Evolutionary conservation across 2,113 vertebrate species (phyloP).

Genomic region (Dendropsophus ebraccatus): DNA sequence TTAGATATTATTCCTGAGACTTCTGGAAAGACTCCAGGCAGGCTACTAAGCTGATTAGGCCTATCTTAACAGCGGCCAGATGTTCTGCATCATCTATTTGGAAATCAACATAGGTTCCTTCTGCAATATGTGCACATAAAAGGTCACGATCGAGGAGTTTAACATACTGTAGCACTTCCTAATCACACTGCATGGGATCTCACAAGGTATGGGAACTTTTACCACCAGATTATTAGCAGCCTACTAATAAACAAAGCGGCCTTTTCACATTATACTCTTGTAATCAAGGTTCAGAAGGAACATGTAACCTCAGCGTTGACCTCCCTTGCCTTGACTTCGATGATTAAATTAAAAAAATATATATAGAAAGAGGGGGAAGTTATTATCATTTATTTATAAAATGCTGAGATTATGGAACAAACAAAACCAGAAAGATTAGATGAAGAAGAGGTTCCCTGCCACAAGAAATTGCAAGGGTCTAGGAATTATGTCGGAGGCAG

Average conservation of each 20-base stretch:
- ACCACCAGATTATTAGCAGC: constrained; percentile 1
- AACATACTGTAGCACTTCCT: background rate
- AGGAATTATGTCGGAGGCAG: background rate
- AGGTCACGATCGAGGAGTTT: background rate
- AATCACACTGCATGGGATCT: constrained; percentile 23
- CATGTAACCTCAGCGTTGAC: background rate
- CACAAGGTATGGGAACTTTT: constrained; percentile 9
- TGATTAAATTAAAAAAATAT: constrained; percentile 5
- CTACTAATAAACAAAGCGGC: constrained; percentile 8
- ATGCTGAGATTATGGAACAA: background rate
- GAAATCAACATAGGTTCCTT: constrained; percentile 20
- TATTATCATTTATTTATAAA: background rate
- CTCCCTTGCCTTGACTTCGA: background rate
- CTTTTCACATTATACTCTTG: background rate
- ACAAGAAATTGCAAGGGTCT: background rate
- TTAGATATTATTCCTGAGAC: background rate
- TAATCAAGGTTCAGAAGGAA: constrained; percentile 25
- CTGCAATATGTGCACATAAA: constrained; percentile 15
- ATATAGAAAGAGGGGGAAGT: background rate
- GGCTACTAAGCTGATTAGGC: constrained; percentile 26
- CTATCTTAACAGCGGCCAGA: constrained; percentile 44
- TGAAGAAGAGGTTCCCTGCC: background rate
- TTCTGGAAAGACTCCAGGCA: background rate
- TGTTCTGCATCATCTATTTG: constrained; percentile 22
- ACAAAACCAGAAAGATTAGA: constrained; percentile 15